Evolutionary conservation across 2,797 vertebrate species (phyloP), one percentile per base, ranked within the genome.

Genomic region (Phrynocephalus guinanensis): DNA sequence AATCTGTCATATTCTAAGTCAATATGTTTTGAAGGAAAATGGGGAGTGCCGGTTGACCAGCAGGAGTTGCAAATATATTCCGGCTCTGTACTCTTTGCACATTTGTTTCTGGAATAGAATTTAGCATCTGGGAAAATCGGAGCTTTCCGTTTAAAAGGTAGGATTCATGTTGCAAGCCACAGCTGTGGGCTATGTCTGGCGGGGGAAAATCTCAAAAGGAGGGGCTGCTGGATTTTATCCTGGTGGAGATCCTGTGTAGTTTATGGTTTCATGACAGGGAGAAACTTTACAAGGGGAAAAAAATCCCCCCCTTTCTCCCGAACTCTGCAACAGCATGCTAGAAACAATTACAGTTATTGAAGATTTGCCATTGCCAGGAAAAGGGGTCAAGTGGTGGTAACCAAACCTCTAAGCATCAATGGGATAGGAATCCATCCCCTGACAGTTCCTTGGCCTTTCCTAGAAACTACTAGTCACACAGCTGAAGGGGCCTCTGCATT

Each of bases 1-100:
- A 94, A 50, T 72, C 88, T 93, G 92, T 71, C 91, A 84, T 88
- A 78, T 86, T 87, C 85, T 92, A 91, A 50, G 89, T 91, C 83
- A 89, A 89, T 88, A 87, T 86, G 24, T 84, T 88, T 85, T 86
- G 90, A 94, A 91, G 84, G 91, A 83, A 92, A 94, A 18, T 2
- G 38, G 76, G 89, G 86, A 91, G 79, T 52, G 92, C 93, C 92
- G 60, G 16, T 90, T 88, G 91, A 52, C 68, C 60, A 92, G 79
- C 7, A 82, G 66, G 63, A 85, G 72, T 16, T 56, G 3, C 82
- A 70, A 70, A 68, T 44, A 50, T 84, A 85, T 85, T 70, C 33
- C 24, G 48, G 16, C 72, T 76, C 30, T 15, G 10, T 24, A 7
- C 26, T 56, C 75, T 81, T 77, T 78, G 68, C 79, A 85, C 30